These are phyloP conservation scores for Sphenopsis melanotis DNA, from an alignment of 2,797 vertebrate genomes.

Conservation along the genomic window DNA sequence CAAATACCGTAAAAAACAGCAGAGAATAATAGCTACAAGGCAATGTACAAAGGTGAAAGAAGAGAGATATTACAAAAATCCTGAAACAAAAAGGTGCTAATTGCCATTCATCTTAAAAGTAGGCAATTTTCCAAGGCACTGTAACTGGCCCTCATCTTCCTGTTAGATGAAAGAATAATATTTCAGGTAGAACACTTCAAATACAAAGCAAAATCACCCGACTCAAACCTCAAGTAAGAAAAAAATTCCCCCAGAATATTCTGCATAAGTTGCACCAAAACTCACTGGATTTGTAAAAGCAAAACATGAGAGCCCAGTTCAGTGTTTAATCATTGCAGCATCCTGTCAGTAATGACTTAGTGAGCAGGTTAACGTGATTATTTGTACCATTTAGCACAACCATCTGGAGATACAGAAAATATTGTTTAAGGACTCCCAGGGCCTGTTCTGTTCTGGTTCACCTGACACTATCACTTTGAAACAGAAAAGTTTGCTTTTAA, in stretches of 20 bases:
- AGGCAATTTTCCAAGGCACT: slow-evolving; percentile 48
- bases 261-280: background rate
- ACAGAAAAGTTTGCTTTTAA: background rate
- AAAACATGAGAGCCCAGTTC: background rate
- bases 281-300: background rate
- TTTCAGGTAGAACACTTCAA: background rate
- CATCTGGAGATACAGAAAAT: background rate
- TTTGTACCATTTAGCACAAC: slow-evolving; percentile 12
- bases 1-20: slow-evolving; percentile 21
- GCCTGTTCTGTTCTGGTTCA: background rate
- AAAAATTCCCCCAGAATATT: background rate
- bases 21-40: slow-evolving; percentile 54
- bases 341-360: background rate
- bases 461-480: background rate
- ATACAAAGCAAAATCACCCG: background rate
- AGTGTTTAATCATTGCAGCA: background rate
- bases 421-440: background rate
- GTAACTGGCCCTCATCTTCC: slow-evolving; percentile 8
- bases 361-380: background rate
- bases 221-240: background rate
- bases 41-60: slow-evolving; percentile 48
- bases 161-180: background rate
- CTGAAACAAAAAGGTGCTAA: slow-evolving; percentile 64
- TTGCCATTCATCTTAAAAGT: slow-evolving; percentile 49
- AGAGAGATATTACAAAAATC: slow-evolving; percentile 57